Evolutionary conservation across 2,888 invertebrate genomes (phyloP).

Genomic region (Dione juno): DNA sequence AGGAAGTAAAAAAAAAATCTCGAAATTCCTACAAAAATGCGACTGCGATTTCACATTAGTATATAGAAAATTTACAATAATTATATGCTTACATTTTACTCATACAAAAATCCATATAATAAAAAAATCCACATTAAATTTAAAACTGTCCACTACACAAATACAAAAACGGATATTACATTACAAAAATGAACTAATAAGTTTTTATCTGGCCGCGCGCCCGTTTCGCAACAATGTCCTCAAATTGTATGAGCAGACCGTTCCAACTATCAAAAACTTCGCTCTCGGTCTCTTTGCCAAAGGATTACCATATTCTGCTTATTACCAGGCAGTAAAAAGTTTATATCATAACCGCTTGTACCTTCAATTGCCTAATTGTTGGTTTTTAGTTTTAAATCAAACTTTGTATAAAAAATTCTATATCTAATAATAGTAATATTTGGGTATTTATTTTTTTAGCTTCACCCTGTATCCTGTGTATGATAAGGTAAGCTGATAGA

Average conservation of each 20-base stretch:
- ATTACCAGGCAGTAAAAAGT: conserved; percentile 39
- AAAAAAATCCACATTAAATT: not conserved
- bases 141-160: not conserved
- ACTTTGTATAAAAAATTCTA: not conserved
- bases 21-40: too few species aligned
- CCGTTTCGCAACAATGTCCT: conserved; percentile 38
- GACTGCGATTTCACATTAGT: too few species aligned
- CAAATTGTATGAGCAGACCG: conserved; percentile 39
- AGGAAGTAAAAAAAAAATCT: too few species aligned
- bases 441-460: not conserved
- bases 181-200: conserved; percentile 33
- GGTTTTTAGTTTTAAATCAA: not conserved
- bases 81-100: too few species aligned
- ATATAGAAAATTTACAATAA: too few species aligned
- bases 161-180: conserved; percentile 8
- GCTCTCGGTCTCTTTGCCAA: conserved; percentile 36
- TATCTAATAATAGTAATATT: too few species aligned
- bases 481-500: too few species aligned
- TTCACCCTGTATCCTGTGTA: not conserved
- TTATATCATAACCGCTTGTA: conserved; percentile 26
- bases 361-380: conserved; percentile 10
- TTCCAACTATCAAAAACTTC: conserved; percentile 44
- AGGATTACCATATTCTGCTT: conserved; percentile 42
- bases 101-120: too few species aligned
- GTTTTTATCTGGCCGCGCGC: conserved; percentile 32